phyloP scores from a whole-genome alignment of 2,888 invertebrate species.

The Chymomyza caudatula region DNA sequence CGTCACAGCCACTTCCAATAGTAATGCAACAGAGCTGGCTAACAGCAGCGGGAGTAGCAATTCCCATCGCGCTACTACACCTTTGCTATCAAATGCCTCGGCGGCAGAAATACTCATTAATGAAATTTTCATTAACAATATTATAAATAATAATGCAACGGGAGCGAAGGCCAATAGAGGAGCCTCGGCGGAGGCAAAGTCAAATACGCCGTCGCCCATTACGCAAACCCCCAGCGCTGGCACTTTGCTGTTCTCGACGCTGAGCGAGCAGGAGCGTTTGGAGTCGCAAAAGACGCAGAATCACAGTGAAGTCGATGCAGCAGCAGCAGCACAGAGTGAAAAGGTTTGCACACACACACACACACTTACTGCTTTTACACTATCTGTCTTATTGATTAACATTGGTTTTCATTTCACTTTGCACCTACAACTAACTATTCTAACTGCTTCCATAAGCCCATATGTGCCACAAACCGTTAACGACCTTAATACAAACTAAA shows the following conservation, averaged over 20 bases:
- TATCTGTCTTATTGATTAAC: conserved; percentile 37
- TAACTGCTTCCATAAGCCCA: not conserved
- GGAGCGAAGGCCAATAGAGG: conserved; percentile 23
- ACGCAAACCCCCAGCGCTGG: conserved; percentile 65
- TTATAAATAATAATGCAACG: conserved; percentile 72
- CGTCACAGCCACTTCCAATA: conserved; percentile 44
- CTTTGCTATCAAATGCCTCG: conserved; percentile 67
- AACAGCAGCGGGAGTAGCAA: conserved; percentile 16
- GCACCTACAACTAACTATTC: conserved; percentile 49
- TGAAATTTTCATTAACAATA: conserved; percentile 77
- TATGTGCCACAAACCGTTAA: not conserved
- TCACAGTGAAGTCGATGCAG: conserved; percentile 56
- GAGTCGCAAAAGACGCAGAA: conserved; percentile 53
- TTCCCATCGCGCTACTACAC: conserved; percentile 34
- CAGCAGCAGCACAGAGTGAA: conserved; percentile 55
- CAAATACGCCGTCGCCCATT: conserved; percentile 12
- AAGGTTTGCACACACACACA: conserved; percentile 69
- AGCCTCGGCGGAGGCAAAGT: conserved; percentile 18
- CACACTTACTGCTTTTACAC: conserved; percentile 20
- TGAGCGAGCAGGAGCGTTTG: conserved; percentile 74
- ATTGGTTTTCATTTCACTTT: conserved; percentile 50
- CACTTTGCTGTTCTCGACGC: conserved; percentile 72
- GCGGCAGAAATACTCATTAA: conserved; percentile 77
- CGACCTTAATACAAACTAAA: not conserved
- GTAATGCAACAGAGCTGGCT: conserved; percentile 18